phyloP scores from a whole-genome alignment of 2,797 vertebrate genomes.

The Typhlichthys subterraneus region DNA sequence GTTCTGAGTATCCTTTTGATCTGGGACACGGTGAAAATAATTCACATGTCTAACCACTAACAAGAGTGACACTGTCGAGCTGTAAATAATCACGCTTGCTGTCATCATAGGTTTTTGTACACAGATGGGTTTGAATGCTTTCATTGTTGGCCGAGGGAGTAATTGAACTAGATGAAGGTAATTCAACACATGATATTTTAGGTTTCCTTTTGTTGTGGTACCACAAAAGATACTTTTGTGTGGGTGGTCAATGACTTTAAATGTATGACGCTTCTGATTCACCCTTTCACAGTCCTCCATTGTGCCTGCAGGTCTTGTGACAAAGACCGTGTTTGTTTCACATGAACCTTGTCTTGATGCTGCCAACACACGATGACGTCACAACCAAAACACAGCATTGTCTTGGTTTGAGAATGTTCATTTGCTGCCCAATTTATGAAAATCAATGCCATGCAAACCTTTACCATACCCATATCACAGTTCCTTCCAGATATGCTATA shows the following conservation, averaged over 20 bases:
- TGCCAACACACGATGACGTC: background rate
- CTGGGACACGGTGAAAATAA: too few relatives aligned
- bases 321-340: conserved; percentile 24
- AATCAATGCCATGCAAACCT: background rate
- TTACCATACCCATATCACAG: background rate
- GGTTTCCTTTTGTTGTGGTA: conserved; percentile 37
- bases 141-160: conserved; percentile 16
- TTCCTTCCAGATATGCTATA: background rate
- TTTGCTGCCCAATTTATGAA: background rate
- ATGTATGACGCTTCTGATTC: conserved; percentile 40
- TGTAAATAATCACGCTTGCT: too few relatives aligned
- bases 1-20: too few relatives aligned
- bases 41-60: too few relatives aligned
- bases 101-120: conserved; percentile 2
- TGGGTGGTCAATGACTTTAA: conserved; percentile 41
- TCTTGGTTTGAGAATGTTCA: background rate
- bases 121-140: conserved; percentile 25
- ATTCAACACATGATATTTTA: conserved; percentile 28
- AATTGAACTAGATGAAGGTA: conserved; percentile 29
- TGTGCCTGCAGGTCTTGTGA: conserved; percentile 29
- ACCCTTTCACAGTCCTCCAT: conserved; percentile 30
- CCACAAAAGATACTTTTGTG: conserved; percentile 60
- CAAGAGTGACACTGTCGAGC: too few relatives aligned
- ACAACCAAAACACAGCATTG: background rate
- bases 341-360: conserved; percentile 1